These are phyloP conservation scores for Pangasius djambal DNA, from an alignment of 2,797 vertebrate genomes.

Conservation along the genomic window DNA sequence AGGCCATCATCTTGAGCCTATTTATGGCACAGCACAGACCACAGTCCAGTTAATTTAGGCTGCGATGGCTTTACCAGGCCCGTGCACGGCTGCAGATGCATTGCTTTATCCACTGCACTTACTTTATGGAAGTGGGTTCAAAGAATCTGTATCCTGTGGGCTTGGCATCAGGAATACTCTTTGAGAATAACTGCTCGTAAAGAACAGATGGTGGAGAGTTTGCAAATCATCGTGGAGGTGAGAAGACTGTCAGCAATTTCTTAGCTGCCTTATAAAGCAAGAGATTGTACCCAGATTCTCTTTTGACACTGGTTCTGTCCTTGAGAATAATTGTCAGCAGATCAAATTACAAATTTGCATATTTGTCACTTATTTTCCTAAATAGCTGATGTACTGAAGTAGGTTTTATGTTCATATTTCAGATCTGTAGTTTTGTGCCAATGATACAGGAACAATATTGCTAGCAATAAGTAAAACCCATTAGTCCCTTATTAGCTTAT, in stretches of 20 bases:
- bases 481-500: neutral
- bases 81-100: constrained; percentile 30
- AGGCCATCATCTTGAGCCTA: constrained; percentile 59
- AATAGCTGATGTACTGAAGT: neutral
- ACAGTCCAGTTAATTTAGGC: constrained; percentile 51
- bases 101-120: constrained; percentile 31
- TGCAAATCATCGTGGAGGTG: constrained; percentile 35
- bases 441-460: neutral
- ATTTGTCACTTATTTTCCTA: neutral
- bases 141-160: constrained; percentile 16
- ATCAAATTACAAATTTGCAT: constrained; percentile 2
- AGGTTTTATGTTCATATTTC: neutral
- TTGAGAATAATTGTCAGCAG: neutral
- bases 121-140: constrained; percentile 31
- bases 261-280: constrained; percentile 17
- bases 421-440: neutral
- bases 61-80: constrained; percentile 54
- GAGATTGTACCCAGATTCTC: neutral
- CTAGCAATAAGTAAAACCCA: neutral
- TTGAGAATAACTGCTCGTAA: constrained; percentile 24
- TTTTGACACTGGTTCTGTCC: constrained; percentile 7
- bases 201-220: constrained; percentile 36
- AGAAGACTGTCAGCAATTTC: constrained; percentile 39
- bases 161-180: neutral
- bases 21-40: constrained; percentile 44